Percentiles rank a stretch among this genome's conserved stretches.
These are phyloP conservation scores for Platysternon megacephalum DNA, from an alignment of 2,113 vertebrate species.

Conservation along the genomic window DNA sequence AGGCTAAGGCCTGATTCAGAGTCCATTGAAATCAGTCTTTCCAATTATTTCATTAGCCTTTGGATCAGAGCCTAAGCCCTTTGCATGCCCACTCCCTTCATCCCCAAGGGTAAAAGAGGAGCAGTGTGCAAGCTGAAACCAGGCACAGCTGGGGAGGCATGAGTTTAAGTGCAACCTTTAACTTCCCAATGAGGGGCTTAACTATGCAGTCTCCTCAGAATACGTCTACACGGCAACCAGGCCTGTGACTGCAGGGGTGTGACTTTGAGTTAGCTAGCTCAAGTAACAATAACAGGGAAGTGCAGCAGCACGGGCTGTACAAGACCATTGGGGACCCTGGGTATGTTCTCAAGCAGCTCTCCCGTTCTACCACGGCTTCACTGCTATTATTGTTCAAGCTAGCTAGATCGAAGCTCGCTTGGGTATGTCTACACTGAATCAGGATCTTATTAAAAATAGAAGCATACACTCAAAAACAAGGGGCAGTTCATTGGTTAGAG, in stretches of 20 bases:
- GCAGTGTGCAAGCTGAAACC: background rate
- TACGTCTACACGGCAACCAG: background rate
- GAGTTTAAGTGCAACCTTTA: too few species aligned
- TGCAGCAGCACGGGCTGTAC: background rate
- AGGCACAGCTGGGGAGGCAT: too few species aligned
- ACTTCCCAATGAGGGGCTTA: background rate
- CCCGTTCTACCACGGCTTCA: background rate
- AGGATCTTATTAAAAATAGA: background rate
- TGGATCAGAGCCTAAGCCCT: slow-evolving; percentile 13
- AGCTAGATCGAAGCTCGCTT: background rate
- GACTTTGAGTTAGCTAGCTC: background rate
- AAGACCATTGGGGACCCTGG: background rate
- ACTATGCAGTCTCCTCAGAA: background rate
- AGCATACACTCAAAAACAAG: background rate
- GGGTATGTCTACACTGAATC: background rate
- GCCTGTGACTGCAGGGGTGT: background rate
- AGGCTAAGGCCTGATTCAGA: slow-evolving; percentile 11
- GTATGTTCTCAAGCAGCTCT: background rate
- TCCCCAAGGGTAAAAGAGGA: background rate
- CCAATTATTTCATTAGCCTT: background rate
- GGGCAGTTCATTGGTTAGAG: background rate
- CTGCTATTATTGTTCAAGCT: background rate
- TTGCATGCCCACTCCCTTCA: background rate
- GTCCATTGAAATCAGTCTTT: slow-evolving; percentile 33
- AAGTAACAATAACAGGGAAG: background rate